These are phyloP conservation scores for Macrobrachium nipponense DNA, from an alignment of 1,140 invertebrate species.

Conservation along the genomic window DNA sequence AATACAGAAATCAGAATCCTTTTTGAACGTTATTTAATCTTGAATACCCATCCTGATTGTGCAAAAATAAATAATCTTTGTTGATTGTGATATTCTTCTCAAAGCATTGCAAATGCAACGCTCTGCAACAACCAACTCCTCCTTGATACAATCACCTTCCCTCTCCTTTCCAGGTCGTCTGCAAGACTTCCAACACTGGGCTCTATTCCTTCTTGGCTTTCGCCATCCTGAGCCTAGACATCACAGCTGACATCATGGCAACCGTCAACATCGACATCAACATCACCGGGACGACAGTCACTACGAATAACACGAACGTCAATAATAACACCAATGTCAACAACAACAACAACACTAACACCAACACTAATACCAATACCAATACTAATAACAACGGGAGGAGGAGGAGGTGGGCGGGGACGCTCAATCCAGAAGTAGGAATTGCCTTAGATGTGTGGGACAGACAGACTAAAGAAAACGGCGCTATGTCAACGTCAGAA, in stretches of 20 bases:
- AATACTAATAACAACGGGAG: constrained; percentile 16
- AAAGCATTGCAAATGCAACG: too few species aligned
- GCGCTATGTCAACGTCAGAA: too few species aligned
- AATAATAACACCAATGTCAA: constrained; percentile 23
- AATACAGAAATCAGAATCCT: too few species aligned
- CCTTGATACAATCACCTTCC: too few species aligned
- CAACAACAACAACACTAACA: constrained; percentile 36
- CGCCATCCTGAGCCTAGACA: constrained; percentile 53
- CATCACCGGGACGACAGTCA: constrained; percentile 24
- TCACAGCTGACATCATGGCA: constrained; percentile 54
- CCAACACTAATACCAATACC: background rate
- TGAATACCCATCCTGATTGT: too few species aligned
- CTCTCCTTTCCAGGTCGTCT: constrained; percentile 27
- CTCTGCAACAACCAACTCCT: too few species aligned
- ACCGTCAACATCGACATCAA: constrained; percentile 46
- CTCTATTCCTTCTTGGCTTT: constrained; percentile 53
- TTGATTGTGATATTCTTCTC: too few species aligned
- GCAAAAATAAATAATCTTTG: too few species aligned
- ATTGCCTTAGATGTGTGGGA: too few species aligned
- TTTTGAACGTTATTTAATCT: too few species aligned
- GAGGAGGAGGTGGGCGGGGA: background rate
- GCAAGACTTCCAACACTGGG: constrained; percentile 48
- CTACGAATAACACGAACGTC: background rate
- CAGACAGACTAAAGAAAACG: too few species aligned
- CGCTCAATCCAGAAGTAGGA: too few species aligned